Percentiles rank a stretch among this genome's conserved stretches.
These are phyloP conservation scores for Otus scops DNA, from an alignment of 2,797 vertebrate genomes.

Conservation along the genomic window DNA sequence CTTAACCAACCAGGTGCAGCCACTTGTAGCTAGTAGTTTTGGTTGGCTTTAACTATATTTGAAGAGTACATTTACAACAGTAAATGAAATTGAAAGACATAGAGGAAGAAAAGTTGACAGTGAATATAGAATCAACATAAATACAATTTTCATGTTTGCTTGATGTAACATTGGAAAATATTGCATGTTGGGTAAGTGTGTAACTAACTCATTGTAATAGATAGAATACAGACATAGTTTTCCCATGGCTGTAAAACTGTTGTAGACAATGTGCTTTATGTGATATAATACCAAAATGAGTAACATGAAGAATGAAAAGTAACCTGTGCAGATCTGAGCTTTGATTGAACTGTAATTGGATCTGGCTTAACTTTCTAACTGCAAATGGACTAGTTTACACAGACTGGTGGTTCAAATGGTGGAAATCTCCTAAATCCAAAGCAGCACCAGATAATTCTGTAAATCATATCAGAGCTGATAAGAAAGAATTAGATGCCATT, in stretches of 20 bases:
- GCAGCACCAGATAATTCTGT: slow-evolving; percentile 68
- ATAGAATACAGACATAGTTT: not conserved
- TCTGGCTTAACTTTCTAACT: slow-evolving; percentile 78
- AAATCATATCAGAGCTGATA: slow-evolving; percentile 72
- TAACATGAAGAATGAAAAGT: not conserved
- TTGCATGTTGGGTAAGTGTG: not conserved
- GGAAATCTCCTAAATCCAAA: slow-evolving; percentile 69
- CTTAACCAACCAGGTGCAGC: slow-evolving; percentile 26
- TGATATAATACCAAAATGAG: slow-evolving; percentile 10
- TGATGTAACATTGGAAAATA: not conserved
- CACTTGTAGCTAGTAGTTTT: not conserved
- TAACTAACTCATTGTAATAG: not conserved
- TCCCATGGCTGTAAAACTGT: not conserved
- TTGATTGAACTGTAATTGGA: slow-evolving; percentile 76
- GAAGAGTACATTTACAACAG: slow-evolving; percentile 18
- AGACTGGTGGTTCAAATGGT: slow-evolving; percentile 73
- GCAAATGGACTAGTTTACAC: slow-evolving; percentile 67
- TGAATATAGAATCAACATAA: not conserved
- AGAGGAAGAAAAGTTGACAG: not conserved
- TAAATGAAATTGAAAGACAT: not conserved
- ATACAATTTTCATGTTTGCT: not conserved
- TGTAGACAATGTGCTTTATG: not conserved
- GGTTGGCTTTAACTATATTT: not conserved
- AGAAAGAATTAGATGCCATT: slow-evolving; percentile 58
- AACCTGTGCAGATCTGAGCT: slow-evolving; percentile 16